phyloP scores from a whole-genome alignment of 2,888 invertebrate genomes.

The Himalopsyche kuldschensis region DNA sequence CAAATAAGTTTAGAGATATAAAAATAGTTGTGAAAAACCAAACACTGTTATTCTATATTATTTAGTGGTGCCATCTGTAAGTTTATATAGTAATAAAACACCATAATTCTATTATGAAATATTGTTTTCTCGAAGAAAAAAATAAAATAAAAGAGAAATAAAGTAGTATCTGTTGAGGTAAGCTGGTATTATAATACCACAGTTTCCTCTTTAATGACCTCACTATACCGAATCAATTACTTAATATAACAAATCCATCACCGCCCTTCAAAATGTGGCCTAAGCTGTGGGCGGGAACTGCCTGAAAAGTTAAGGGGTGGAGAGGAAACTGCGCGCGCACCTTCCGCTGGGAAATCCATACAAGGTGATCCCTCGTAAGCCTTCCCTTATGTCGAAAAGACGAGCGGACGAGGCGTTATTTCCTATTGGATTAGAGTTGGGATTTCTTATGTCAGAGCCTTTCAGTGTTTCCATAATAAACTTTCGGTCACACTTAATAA shows the following conservation, averaged over 20 bases:
- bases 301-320: not conserved
- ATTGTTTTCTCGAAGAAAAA: no score
- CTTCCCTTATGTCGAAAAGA: not conserved
- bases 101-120: no score
- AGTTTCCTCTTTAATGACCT: not conserved
- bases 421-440: not conserved
- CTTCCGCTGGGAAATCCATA: slow-evolving; percentile 13
- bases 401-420: not conserved
- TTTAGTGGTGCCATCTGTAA: no score
- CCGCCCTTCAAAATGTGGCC: slow-evolving; percentile 47
- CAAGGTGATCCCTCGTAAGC: not conserved
- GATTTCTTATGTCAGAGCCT: not conserved
- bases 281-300: slow-evolving; percentile 41
- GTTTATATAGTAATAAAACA: no score
- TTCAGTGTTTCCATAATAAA: not conserved
- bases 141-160: no score
- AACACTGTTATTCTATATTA: no score
- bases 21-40: no score
- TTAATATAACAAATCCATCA: slow-evolving; percentile 49
- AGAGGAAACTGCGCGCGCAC: slow-evolving; percentile 10
- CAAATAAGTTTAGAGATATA: no score
- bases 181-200: not conserved
- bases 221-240: slow-evolving; percentile 40
- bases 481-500: not conserved
- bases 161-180: no score